Evolutionary conservation across 2,797 vertebrate genomes (phyloP).

Genomic region (Hemibagrus guttatus): DNA sequence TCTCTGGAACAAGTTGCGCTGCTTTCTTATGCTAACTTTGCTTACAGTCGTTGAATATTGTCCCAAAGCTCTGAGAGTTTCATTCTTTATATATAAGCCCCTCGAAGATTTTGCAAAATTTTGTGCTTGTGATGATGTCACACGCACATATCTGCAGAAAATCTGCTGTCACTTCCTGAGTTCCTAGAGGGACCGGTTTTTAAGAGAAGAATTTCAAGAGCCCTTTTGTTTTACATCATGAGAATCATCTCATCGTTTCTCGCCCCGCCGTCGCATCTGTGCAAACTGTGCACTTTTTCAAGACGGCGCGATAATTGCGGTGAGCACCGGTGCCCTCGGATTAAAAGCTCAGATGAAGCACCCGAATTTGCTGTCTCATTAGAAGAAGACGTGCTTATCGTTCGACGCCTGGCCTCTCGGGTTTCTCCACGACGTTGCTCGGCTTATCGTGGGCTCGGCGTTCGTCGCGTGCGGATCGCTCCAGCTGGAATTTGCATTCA

Average conservation of each 20-base stretch:
- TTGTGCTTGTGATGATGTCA: not conserved
- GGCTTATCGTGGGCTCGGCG: not conserved
- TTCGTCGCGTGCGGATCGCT: not conserved
- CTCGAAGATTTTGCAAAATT: too few relatives aligned
- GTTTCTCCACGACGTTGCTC: not conserved
- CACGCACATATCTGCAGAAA: too few relatives aligned
- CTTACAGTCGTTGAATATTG: not conserved
- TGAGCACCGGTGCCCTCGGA: not conserved
- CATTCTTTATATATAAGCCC: too few relatives aligned
- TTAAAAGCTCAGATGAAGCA: conserved; percentile 12
- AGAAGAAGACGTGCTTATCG: conserved; percentile 15
- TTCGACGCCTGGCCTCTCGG: conserved; percentile 14
- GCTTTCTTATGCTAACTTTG: not conserved
- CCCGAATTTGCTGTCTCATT: not conserved
- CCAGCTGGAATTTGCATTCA: not conserved
- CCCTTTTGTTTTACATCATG: not conserved
- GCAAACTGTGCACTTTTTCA: not conserved
- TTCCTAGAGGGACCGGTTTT: too few relatives aligned
- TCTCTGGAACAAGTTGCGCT: not conserved
- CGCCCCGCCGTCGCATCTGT: not conserved
- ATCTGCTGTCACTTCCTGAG: too few relatives aligned
- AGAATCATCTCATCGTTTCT: not conserved
- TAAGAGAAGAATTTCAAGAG: not conserved
- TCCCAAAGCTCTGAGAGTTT: not conserved
- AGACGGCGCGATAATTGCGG: not conserved